phyloP scores from a whole-genome alignment of 2,113 vertebrate species.

The Eleginops maclovinus region DNA sequence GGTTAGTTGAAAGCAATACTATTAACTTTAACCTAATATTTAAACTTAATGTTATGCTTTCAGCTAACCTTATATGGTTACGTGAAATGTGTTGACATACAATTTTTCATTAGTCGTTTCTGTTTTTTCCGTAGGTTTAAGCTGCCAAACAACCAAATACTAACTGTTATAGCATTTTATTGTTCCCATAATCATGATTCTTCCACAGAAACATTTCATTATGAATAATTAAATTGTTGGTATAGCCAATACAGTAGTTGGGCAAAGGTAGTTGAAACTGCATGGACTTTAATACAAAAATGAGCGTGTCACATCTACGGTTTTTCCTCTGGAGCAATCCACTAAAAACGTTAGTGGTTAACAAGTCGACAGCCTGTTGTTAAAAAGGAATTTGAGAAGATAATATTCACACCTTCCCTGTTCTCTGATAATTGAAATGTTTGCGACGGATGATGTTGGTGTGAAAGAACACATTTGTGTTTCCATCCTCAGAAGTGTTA shows the following conservation, averaged over 20 bases:
- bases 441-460: constrained; percentile 18
- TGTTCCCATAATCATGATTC: neutral
- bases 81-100: too few species aligned
- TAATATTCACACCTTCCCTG: neutral
- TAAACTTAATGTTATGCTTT: too few species aligned
- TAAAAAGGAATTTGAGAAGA: neutral
- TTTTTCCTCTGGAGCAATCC: too few species aligned
- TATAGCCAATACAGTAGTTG: neutral
- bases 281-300: neutral
- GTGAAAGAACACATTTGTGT: constrained; percentile 7
- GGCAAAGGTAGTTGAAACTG: neutral
- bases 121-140: neutral
- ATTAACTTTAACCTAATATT: too few species aligned
- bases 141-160: neutral
- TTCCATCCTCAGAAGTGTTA: neutral
- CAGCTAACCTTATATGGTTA: too few species aligned
- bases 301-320: too few species aligned
- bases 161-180: neutral
- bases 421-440: neutral
- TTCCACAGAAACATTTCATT: neutral
- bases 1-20: too few species aligned
- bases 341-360: neutral
- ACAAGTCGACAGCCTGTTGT: neutral
- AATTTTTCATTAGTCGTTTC: too few species aligned
- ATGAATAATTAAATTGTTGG: too few species aligned